These are phyloP conservation scores for Dasysyrphus albostriatus DNA, from an alignment of 2,888 invertebrate genomes.

Conservation along the genomic window DNA sequence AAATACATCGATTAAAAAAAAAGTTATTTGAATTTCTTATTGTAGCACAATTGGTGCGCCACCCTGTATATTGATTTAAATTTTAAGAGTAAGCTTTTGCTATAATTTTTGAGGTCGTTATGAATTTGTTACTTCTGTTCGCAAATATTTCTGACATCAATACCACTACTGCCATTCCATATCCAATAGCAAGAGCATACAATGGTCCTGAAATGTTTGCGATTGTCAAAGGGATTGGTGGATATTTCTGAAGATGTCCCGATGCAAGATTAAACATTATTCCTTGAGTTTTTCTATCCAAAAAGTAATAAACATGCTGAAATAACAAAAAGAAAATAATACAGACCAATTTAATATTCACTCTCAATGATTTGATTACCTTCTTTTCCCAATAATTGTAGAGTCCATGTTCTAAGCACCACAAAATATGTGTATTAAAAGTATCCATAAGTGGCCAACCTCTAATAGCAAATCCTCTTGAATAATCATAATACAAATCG, in stretches of 20 bases:
- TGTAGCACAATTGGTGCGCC: too few relatives aligned
- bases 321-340: background rate
- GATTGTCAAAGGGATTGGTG: constrained; percentile 79
- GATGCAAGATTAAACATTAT: constrained; percentile 78
- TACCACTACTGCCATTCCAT: constrained; percentile 77
- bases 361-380: constrained; percentile 62
- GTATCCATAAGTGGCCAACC: constrained; percentile 82
- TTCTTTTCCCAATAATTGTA: constrained; percentile 81
- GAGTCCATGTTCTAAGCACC: constrained; percentile 80
- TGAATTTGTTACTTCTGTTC: background rate
- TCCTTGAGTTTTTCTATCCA: constrained; percentile 80
- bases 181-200: constrained; percentile 80
- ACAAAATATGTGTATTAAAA: constrained; percentile 79
- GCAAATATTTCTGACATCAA: constrained; percentile 78
- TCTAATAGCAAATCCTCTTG: constrained; percentile 80
- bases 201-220: constrained; percentile 81
- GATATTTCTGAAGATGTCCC: constrained; percentile 78
- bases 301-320: constrained; percentile 49
- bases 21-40: too few relatives aligned
- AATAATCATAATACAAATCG: constrained; percentile 82
- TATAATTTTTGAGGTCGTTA: background rate
- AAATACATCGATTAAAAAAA: too few relatives aligned
- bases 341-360: background rate
- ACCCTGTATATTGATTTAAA: too few relatives aligned
- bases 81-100: background rate